phyloP scores from a whole-genome alignment of 2,113 vertebrate species.

The Trematomus loennbergii region DNA sequence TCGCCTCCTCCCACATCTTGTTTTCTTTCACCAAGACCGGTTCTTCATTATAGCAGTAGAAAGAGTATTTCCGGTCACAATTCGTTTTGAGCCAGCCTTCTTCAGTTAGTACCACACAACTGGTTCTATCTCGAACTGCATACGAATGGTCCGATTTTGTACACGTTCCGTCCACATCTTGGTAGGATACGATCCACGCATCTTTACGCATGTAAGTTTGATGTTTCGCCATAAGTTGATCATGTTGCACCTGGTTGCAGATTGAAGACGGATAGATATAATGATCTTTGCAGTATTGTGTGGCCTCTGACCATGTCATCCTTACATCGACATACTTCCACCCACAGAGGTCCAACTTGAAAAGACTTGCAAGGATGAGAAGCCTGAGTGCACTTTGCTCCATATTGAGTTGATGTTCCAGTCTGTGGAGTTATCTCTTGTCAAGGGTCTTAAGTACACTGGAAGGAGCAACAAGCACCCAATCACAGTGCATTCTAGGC shows the following conservation, averaged over 20 bases:
- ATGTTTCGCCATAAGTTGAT: not conserved
- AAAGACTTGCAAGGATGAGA: slow-evolving; percentile 24
- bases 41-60: slow-evolving; percentile 23
- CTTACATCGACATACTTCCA: fast-evolving
- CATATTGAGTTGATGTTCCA: slow-evolving; percentile 14
- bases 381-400: not conserved
- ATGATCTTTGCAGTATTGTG: not conserved
- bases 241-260: not conserved
- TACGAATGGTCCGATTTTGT: too few species aligned
- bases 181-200: slow-evolving; percentile 61
- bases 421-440: not conserved
- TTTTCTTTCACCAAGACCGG: slow-evolving; percentile 42
- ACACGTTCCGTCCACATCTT: not conserved
- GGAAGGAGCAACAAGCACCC: slow-evolving; percentile 1
- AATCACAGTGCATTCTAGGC: not conserved
- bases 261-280: slow-evolving; percentile 43
- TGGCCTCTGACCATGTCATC: slow-evolving; percentile 35
- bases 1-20: slow-evolving; percentile 61
- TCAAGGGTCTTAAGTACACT: not conserved
- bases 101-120: not conserved
- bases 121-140: fast-evolving
- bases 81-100: fast-evolving
- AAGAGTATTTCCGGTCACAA: fast-evolving
- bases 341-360: slow-evolving; percentile 16
- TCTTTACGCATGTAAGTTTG: fast-evolving